These are phyloP conservation scores for Molossus molossus DNA, from an alignment of 2,797 vertebrate species.

Conservation along the genomic window DNA sequence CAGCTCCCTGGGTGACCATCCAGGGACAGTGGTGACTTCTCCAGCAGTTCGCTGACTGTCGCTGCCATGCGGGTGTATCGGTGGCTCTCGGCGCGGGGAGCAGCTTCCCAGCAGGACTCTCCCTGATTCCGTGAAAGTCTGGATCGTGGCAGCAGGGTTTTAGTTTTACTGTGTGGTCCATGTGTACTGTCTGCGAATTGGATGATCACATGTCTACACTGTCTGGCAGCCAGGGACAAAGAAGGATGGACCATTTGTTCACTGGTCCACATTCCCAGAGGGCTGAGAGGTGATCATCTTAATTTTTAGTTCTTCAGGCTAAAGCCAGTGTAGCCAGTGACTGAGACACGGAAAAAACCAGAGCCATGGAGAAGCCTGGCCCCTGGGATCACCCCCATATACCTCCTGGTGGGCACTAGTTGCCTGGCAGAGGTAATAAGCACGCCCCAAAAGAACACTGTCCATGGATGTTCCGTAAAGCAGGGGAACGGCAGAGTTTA, in stretches of 20 bases:
- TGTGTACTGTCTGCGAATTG: background rate
- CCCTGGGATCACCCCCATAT: background rate
- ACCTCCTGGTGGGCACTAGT: background rate
- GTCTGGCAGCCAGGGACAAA: background rate
- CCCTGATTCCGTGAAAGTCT: background rate
- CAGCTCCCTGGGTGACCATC: background rate
- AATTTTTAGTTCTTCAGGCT: background rate
- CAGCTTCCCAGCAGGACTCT: background rate
- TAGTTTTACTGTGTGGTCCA: background rate
- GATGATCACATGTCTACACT: background rate
- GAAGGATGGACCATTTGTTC: background rate
- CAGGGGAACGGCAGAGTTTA: background rate
- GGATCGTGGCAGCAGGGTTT: background rate
- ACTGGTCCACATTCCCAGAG: background rate
- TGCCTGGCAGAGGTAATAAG: background rate
- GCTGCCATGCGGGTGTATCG: background rate
- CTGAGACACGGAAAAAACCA: background rate
- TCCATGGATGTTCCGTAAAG: background rate
- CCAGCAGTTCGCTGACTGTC: background rate
- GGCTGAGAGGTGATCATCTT: background rate
- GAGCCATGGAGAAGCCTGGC: background rate
- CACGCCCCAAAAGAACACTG: background rate
- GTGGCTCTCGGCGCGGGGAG: background rate
- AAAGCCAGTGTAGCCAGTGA: background rate
- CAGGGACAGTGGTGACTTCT: background rate